Evolutionary conservation across 2,797 vertebrate genomes (phyloP), one percentile per base, ranked within the genome.

Genomic region (Dicrostonyx torquatus): DNA sequence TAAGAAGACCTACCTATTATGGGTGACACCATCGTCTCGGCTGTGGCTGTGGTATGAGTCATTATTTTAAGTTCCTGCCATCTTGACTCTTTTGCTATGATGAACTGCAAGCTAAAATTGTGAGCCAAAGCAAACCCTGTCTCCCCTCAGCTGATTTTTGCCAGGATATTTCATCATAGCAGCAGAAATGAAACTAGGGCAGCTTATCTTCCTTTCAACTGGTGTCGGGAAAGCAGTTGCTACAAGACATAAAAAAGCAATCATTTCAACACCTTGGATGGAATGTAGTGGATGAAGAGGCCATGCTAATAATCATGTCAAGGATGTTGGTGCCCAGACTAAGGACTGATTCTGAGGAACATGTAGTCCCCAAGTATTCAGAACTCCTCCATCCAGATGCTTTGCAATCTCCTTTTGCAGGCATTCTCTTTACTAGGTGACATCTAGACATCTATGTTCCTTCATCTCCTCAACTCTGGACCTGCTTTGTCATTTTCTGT

Each of bases 401-500:
- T 90, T 68, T 55, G 43, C 4, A 26, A 75, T 72, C 24, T 70
- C 45, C 26, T 6, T 76, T 92, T 90, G 17, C 6, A 88, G 9
- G 68, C 77, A 34, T 45, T 50, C 80, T 62, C 55, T 75, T 94
- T 37, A 68, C 20, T 58, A 78, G 17, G 2, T 78, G n/a, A 94
- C 5, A 50, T 64, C 72, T 77, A 3, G n/a, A 94, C 5, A 50
- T 64, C 72, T 77, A 3, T 85, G 62, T 83, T 87, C 34, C 62
- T 13, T 82, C 37, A 20, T 92, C 43, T 84, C 58, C 50, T 80
- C 79, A n/a, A 93, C 60, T 77, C 48, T 72, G 29, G 15, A 53
- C 80, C 91, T 80, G 43, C 20, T 89, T 86, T 94, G 26, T 89
- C 87, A 80, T 29, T 89, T 78, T 17, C 64, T 55, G 50, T 93